phyloP scores from a whole-genome alignment of 2,797 vertebrate genomes.

The Phalloptychus januarius region DNA sequence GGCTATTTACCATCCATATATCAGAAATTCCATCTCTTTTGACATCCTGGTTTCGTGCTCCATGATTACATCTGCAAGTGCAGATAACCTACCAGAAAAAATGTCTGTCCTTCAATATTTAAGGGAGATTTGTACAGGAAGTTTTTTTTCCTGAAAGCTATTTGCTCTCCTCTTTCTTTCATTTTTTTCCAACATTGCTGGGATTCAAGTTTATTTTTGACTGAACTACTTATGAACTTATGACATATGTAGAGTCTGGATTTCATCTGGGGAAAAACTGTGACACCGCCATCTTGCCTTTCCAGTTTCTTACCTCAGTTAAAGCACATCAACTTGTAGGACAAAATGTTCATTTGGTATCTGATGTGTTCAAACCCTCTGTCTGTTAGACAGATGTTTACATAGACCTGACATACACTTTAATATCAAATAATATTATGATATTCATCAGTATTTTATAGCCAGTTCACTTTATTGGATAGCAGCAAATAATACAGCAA shows the following conservation, averaged over 20 bases:
- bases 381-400: background rate
- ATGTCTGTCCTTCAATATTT: slow-evolving; percentile 1
- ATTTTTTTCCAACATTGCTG: background rate
- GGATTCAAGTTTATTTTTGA: background rate
- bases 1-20: background rate
- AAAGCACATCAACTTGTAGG: background rate
- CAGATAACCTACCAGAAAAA: background rate
- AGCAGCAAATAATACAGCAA: too few relatives aligned
- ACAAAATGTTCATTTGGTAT: background rate
- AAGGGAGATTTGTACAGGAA: background rate
- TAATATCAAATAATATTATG: background rate
- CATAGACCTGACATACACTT: background rate
- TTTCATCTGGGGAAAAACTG: background rate
- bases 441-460: background rate
- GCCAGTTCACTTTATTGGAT: background rate
- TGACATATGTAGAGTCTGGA: background rate
- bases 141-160: background rate
- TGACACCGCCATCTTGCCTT: background rate
- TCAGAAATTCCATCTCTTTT: slow-evolving; percentile 9
- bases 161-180: background rate
- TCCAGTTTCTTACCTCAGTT: background rate
- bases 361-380: background rate
- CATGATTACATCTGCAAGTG: background rate
- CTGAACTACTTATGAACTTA: background rate
- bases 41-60: background rate